These are phyloP conservation scores for Timema cristinae DNA, from an alignment of 2,888 invertebrate species.

Conservation along the genomic window DNA sequence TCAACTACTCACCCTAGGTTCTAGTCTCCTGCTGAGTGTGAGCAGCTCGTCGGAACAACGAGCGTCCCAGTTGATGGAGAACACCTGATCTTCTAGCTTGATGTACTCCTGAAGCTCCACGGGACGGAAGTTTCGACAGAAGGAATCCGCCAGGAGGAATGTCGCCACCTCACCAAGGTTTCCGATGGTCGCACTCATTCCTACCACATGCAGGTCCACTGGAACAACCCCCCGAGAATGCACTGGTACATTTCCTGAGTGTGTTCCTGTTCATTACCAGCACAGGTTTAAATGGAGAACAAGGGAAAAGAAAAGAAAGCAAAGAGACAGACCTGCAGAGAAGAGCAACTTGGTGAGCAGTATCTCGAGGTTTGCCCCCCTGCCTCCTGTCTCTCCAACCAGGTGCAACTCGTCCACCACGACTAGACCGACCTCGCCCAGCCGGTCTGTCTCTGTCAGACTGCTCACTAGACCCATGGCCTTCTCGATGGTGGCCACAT, in stretches of 20 bases:
- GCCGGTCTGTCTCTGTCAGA: slow-evolving; percentile 70
- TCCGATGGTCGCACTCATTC: slow-evolving; percentile 97
- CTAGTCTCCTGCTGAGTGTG: slow-evolving; percentile 13
- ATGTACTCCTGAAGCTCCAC: slow-evolving; percentile 79
- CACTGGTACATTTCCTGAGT: no score
- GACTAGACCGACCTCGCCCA: slow-evolving; percentile 73
- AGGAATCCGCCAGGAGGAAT: slow-evolving; percentile 80
- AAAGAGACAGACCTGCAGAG: slow-evolving; percentile 49
- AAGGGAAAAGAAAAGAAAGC: not conserved
- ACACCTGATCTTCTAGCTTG: slow-evolving; percentile 63
- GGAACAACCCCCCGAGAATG: slow-evolving; percentile 33
- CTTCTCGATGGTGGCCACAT: slow-evolving; percentile 93
- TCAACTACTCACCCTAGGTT: slow-evolving; percentile 17
- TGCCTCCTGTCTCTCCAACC: slow-evolving; percentile 74
- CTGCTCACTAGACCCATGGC: slow-evolving; percentile 80
- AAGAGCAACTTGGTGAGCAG: slow-evolving; percentile 75
- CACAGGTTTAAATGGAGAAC: not conserved
- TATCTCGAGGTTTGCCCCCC: slow-evolving; percentile 83
- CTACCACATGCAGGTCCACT: slow-evolving; percentile 79
- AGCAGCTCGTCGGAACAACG: slow-evolving; percentile 27
- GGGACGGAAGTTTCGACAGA: slow-evolving; percentile 82
- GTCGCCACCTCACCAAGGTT: slow-evolving; percentile 76
- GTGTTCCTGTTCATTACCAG: not conserved
- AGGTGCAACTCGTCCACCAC: slow-evolving; percentile 93
- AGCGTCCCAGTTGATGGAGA: slow-evolving; percentile 50